Evolutionary conservation across 92 coral and sea anemone genomes (phyloP).

Genomic region (Anthopleura xanthogrammica): DNA sequence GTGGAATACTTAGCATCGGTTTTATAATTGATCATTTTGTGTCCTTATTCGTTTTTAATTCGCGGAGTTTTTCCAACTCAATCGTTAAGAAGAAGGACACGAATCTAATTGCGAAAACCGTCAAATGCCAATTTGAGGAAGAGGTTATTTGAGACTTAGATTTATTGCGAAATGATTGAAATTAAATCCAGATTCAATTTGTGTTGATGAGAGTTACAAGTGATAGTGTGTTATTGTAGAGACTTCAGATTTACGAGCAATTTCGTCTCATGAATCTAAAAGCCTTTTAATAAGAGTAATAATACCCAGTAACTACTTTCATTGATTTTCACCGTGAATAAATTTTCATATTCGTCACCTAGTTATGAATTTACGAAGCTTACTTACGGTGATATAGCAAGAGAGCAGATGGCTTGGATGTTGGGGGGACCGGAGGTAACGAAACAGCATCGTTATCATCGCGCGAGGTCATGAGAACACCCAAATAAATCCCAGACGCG

Average conservation of each 20-base stretch:
- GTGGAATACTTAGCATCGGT: not conserved
- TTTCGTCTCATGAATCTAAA: not conserved
- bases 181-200: not conserved
- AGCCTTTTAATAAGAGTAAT: not conserved
- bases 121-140: not conserved
- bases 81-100: not conserved
- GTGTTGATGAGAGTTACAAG: not conserved
- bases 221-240: not conserved
- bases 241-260: not conserved
- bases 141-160: not conserved
- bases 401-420: not conserved
- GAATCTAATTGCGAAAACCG: not conserved
- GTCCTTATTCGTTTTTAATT: not conserved
- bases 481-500: not conserved
- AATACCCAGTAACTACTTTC: not conserved
- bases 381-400: not conserved
- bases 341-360: not conserved
- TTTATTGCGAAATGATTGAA: slow-evolving; percentile 1
- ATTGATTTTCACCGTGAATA: not conserved
- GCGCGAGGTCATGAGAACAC: not conserved
- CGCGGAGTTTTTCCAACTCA: not conserved
- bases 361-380: not conserved
- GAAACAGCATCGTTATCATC: not conserved
- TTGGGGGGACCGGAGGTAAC: not conserved
- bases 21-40: not conserved